These are phyloP conservation scores for Cossypha niveicapilla DNA, from an alignment of 2,797 vertebrate species.

Conservation along the genomic window DNA sequence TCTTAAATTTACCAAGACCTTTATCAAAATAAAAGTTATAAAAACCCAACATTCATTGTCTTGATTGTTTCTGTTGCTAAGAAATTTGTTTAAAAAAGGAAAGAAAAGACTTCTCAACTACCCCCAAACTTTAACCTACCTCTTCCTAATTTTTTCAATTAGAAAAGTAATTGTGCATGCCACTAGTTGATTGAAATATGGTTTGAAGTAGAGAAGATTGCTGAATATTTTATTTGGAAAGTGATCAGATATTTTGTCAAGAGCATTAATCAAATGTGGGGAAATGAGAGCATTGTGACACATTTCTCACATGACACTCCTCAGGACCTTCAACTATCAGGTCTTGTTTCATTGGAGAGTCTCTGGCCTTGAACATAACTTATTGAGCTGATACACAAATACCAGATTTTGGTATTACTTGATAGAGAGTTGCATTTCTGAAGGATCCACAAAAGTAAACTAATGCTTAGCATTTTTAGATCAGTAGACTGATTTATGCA, in stretches of 20 bases:
- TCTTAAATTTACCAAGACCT: not conserved
- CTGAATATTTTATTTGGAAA: not conserved
- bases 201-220: not conserved
- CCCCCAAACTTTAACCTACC: not conserved
- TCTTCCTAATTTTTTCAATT: not conserved
- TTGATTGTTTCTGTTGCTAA: not conserved
- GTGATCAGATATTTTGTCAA: not conserved
- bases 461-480: not conserved
- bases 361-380: not conserved
- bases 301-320: not conserved
- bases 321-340: not conserved
- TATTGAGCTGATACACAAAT: not conserved
- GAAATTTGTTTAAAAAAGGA: not conserved
- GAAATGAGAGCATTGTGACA: not conserved
- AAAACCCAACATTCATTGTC: rapidly evolving
- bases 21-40: not conserved
- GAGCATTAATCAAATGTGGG: not conserved
- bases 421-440: not conserved
- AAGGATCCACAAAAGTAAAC: not conserved
- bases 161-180: not conserved
- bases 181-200: not conserved
- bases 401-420: not conserved
- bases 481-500: not conserved
- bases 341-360: not conserved
- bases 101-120: rapidly evolving